These are phyloP conservation scores for Biston stratarius DNA, from an alignment of 2,888 invertebrate genomes.

Conservation along the genomic window DNA sequence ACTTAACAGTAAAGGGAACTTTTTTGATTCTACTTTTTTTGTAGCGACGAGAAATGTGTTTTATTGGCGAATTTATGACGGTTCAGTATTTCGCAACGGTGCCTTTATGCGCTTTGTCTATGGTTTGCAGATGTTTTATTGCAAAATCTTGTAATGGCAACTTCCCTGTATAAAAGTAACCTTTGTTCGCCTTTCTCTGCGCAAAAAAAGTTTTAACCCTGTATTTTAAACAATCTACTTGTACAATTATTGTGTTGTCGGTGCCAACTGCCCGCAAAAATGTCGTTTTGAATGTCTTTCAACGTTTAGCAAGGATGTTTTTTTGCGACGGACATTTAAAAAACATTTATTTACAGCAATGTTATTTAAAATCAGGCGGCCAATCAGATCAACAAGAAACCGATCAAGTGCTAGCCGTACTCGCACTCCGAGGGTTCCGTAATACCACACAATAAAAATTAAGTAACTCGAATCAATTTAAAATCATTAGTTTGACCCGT, in stretches of 20 bases:
- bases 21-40: constrained; percentile 53
- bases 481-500: no score
- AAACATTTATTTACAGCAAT: constrained; percentile 14
- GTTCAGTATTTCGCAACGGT: constrained; percentile 72
- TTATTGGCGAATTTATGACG: constrained; percentile 70
- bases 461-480: no score
- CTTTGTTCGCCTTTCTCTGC: constrained; percentile 55
- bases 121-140: constrained; percentile 68
- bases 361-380: background rate
- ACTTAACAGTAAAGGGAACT: constrained; percentile 42
- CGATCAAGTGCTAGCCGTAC: no score
- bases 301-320: constrained; percentile 31
- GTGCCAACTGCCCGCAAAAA: constrained; percentile 55
- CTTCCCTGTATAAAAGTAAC: constrained; percentile 53
- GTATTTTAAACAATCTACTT: constrained; percentile 56
- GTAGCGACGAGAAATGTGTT: constrained; percentile 56
- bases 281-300: constrained; percentile 50
- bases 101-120: constrained; percentile 66
- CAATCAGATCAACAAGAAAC: background rate
- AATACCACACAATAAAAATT: no score
- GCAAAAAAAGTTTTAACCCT: constrained; percentile 58
- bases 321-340: constrained; percentile 19
- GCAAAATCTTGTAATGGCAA: constrained; percentile 52
- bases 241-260: constrained; percentile 49
- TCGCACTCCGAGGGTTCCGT: no score